These are phyloP conservation scores for Bufo bufo DNA, from an alignment of 2,113 vertebrate genomes.

Conservation along the genomic window DNA sequence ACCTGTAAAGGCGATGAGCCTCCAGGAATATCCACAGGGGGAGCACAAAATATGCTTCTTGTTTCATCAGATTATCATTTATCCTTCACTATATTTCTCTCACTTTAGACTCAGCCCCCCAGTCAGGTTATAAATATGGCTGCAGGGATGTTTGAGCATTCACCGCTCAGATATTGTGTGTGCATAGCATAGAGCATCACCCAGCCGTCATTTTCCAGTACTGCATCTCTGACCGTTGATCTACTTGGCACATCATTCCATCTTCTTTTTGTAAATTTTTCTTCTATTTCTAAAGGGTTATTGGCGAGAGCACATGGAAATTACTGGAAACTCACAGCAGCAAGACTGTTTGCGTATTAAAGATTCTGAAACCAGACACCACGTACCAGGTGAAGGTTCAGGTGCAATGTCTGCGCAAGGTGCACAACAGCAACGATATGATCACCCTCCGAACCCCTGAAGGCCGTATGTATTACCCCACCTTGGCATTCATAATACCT, in stretches of 20 bases:
- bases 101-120: no score
- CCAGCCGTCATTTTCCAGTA: neutral
- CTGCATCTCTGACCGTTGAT: neutral
- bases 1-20: no score
- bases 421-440: slow-evolving; percentile 88
- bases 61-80: no score
- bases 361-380: slow-evolving; percentile 87
- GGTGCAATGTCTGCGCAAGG: slow-evolving; percentile 87
- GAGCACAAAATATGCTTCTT: no score
- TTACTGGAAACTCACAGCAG: slow-evolving; percentile 90
- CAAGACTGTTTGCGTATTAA: slow-evolving; percentile 84
- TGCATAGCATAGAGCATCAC: neutral
- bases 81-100: no score
- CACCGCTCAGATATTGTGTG: neutral
- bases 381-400: slow-evolving; percentile 94
- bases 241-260: neutral
- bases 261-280: neutral
- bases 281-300: slow-evolving; percentile 67
- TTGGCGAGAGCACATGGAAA: slow-evolving; percentile 87
- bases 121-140: no score
- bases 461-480: slow-evolving; percentile 81
- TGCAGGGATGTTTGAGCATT: no score
- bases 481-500: no score
- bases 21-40: no score
- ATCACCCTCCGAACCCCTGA: slow-evolving; percentile 88